Conservation (phyloP, 2,888 invertebrate species). For the Mesorhabditis belari region DNA sequence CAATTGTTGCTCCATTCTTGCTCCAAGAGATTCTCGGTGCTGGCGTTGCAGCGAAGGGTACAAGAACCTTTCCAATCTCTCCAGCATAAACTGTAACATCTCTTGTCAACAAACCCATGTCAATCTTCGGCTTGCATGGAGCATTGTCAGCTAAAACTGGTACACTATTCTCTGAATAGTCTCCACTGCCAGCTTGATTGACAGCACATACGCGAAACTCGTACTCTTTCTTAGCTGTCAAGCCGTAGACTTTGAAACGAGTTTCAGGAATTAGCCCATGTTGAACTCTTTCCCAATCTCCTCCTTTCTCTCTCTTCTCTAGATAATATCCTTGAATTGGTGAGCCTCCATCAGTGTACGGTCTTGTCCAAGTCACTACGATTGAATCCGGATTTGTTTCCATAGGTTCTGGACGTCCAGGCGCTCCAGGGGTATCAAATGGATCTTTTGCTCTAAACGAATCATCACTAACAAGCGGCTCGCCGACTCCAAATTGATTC, state of each 20-base stretch:
- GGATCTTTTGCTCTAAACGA: slow-evolving; percentile 65
- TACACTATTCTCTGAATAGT: slow-evolving; percentile 85
- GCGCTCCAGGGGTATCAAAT: slow-evolving; percentile 72
- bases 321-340: slow-evolving; percentile 80
- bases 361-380: slow-evolving; percentile 90
- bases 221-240: slow-evolving; percentile 91
- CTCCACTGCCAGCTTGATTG: slow-evolving; percentile 92
- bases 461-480: slow-evolving; percentile 77
- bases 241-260: slow-evolving; percentile 71
- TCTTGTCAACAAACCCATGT: slow-evolving; percentile 41
- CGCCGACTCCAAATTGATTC: slow-evolving; percentile 93
- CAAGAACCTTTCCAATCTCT: slow-evolving; percentile 56
- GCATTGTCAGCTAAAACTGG: slow-evolving; percentile 62
- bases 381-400: slow-evolving; percentile 91
- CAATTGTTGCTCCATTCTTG: slow-evolving; percentile 37
- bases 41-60: slow-evolving; percentile 86
- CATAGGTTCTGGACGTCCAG: slow-evolving; percentile 74
- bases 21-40: slow-evolving; percentile 70
- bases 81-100: slow-evolving; percentile 50
- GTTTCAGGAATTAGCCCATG: slow-evolving; percentile 70
- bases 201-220: slow-evolving; percentile 88
- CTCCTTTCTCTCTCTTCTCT: slow-evolving; percentile 70
- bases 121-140: slow-evolving; percentile 40
- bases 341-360: slow-evolving; percentile 90
- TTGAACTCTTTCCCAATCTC: background rate